Conservation (phyloP, 2,888 invertebrate genomes). For the Nephrotoma guestfalica region DNA sequence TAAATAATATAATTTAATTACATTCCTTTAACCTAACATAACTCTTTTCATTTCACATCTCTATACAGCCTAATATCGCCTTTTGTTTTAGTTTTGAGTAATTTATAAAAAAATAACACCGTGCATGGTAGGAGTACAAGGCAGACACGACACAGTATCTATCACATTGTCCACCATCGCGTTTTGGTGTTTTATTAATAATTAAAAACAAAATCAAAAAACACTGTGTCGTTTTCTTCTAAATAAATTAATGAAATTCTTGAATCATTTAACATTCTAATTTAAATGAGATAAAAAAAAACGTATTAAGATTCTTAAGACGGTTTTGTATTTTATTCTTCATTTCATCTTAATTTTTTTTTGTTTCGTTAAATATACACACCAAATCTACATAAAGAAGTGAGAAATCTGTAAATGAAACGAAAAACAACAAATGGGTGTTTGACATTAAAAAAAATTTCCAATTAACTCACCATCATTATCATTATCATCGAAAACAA, state of each 20-base stretch:
- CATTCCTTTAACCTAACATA: background rate
- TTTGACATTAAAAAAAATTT: background rate
- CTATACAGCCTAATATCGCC: too few species aligned
- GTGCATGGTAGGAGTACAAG: background rate
- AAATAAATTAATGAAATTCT: background rate
- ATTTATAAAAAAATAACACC: background rate
- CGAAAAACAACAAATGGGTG: background rate
- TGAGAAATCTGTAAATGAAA: background rate
- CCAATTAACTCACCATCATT: background rate
- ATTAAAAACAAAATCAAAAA: background rate
- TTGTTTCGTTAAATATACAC: too few species aligned
- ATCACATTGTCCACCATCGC: background rate
- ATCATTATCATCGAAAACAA: background rate
- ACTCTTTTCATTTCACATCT: background rate
- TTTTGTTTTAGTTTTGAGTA: background rate
- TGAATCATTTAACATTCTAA: background rate
- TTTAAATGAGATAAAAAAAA: background rate
- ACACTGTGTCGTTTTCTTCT: background rate
- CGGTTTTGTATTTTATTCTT: background rate
- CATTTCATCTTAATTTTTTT: background rate
- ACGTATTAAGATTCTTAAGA: background rate
- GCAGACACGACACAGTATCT: background rate
- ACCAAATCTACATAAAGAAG: background rate
- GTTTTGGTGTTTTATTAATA: background rate
- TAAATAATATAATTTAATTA: background rate